A percentile compares a stretch with the other conserved stretches of the same genome.
Conservation (phyloP, 2,113 vertebrate genomes). For the Phainopepla nitens region DNA sequence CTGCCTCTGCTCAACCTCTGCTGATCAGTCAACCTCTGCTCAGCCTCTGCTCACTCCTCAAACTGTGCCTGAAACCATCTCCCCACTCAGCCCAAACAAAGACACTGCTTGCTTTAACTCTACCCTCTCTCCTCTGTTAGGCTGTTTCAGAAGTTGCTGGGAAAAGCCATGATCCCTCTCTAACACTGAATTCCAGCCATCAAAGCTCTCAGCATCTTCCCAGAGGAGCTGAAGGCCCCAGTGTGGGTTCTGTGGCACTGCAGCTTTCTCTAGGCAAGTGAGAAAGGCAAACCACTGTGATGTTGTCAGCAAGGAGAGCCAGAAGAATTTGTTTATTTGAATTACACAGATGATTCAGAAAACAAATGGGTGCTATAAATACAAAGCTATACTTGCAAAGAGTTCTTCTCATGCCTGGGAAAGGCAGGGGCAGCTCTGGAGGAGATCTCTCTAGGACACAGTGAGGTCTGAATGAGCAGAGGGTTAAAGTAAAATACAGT, state of each 20-base stretch:
- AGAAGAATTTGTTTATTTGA: slow-evolving; percentile 30
- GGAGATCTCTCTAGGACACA: not conserved
- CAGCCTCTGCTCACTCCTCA: not conserved
- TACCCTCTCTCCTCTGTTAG: not conserved
- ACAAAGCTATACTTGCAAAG: slow-evolving; percentile 8
- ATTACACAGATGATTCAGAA: slow-evolving; percentile 40
- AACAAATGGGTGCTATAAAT: slow-evolving; percentile 56
- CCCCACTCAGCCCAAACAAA: not conserved
- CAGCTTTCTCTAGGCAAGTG: not conserved
- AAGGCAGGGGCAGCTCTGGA: not conserved
- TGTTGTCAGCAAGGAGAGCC: not conserved
- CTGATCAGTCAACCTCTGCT: not conserved
- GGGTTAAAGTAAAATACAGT: not conserved
- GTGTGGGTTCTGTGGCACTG: not conserved
- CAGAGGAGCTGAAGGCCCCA: not conserved
- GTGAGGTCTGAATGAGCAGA: not conserved
- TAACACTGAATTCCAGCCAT: not conserved
- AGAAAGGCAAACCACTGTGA: not conserved
- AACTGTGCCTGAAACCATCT: not conserved
- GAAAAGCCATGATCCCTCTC: not conserved
- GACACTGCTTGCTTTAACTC: not conserved
- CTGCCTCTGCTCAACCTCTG: not conserved
- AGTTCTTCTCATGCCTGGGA: slow-evolving; percentile 28
- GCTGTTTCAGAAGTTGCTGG: slow-evolving; percentile 3
- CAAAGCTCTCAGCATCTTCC: slow-evolving; percentile 13